phyloP scores from a whole-genome alignment of 2,888 invertebrate species.

The Deilephila elpenor region DNA sequence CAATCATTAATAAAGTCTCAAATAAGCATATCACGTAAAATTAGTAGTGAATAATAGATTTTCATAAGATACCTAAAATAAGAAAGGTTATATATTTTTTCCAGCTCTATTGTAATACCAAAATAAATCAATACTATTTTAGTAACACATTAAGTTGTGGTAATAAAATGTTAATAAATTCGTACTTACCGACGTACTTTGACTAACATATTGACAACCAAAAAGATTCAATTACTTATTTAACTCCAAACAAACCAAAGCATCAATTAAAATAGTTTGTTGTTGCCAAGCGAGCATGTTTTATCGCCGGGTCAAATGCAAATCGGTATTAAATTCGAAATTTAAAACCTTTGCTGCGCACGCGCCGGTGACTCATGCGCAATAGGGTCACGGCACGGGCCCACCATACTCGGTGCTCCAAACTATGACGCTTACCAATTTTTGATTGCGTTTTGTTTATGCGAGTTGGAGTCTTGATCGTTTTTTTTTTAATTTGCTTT shows the following conservation, averaged over 20 bases:
- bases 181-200: too few relatives aligned
- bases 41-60: too few relatives aligned
- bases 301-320: conserved; percentile 62
- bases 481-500: conserved; percentile 8
- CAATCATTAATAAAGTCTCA: too few relatives aligned
- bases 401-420: conserved; percentile 55
- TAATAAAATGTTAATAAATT: too few relatives aligned
- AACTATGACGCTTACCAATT: conserved; percentile 65
- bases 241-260: not conserved
- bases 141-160: too few relatives aligned
- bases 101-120: too few relatives aligned
- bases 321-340: conserved; percentile 73
- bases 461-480: conserved; percentile 56
- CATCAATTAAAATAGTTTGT: conserved; percentile 29
- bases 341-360: conserved; percentile 77
- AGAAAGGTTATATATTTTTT: too few relatives aligned
- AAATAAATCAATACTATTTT: too few relatives aligned
- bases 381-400: conserved; percentile 81
- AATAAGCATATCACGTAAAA: too few relatives aligned
- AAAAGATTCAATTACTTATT: not conserved
- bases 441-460: conserved; percentile 70
- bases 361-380: conserved; percentile 82
- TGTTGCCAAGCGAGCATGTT: conserved; percentile 50
- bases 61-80: too few relatives aligned
- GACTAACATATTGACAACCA: not conserved